These are phyloP conservation scores for Spinus olivaceus DNA, from an alignment of 2,797 vertebrate species.

Conservation along the genomic window DNA sequence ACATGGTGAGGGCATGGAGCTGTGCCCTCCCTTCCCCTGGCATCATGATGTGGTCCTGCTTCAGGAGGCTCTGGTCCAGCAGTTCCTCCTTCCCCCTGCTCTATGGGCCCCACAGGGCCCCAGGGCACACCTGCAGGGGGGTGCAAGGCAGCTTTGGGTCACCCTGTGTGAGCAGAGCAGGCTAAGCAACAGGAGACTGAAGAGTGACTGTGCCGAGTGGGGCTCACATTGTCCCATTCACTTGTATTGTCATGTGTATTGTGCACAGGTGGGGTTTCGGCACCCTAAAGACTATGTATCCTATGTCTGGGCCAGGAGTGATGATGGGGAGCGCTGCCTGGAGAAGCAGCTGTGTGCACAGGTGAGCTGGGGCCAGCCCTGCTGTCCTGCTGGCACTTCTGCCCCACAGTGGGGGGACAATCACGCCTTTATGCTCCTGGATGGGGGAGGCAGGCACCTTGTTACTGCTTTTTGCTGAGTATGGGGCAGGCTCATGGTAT, in stretches of 20 bases:
- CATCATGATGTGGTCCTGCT: neutral
- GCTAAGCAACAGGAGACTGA: neutral
- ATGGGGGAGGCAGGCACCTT: neutral
- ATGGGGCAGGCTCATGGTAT: neutral
- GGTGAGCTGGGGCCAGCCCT: neutral
- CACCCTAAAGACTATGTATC: conserved; percentile 96
- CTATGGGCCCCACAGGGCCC: neutral
- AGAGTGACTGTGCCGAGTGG: neutral
- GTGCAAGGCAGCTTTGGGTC: neutral
- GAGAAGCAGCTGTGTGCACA: conserved; percentile 80
- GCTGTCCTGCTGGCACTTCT: neutral
- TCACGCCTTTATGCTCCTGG: neutral
- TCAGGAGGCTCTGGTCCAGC: neutral
- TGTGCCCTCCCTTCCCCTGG: neutral
- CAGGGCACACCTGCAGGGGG: accelerated
- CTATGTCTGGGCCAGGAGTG: conserved; percentile 94
- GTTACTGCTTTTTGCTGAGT: neutral
- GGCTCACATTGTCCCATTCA: neutral
- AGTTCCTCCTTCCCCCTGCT: neutral
- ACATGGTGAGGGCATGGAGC: neutral
- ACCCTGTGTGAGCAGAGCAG: neutral
- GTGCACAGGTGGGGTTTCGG: conserved; percentile 90
- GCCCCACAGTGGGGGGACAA: accelerated
- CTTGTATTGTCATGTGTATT: neutral
- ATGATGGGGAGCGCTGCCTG: conserved; percentile 84